Conservation (phyloP, 2,888 invertebrate species). For the Sinelater perroti region DNA sequence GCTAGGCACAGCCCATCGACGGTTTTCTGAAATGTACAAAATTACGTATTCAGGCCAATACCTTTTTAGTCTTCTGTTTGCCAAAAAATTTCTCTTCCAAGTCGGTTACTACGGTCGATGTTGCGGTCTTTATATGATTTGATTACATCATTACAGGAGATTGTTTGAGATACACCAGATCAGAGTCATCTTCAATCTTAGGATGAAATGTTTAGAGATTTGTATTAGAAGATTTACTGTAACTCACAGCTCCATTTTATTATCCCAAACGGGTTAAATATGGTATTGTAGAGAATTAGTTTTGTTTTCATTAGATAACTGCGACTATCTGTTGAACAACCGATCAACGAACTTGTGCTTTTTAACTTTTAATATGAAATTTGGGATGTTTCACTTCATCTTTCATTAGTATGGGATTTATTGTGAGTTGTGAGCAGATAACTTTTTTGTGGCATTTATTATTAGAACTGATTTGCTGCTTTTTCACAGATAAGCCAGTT, state of each 20-base stretch:
- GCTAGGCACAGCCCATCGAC: neutral
- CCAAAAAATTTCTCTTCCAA: neutral
- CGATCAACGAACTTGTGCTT: too few species aligned
- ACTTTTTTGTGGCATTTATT: too few species aligned
- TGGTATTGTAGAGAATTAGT: neutral
- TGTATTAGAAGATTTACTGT: neutral
- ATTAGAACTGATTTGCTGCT: too few species aligned
- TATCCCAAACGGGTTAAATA: neutral
- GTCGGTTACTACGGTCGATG: neutral
- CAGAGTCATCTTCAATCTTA: neutral
- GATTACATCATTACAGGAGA: conserved; percentile 1
- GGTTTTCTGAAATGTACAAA: conserved; percentile 5
- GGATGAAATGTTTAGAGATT: neutral
- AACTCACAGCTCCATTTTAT: neutral
- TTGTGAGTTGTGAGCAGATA: too few species aligned
- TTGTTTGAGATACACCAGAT: neutral
- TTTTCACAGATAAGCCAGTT: too few species aligned
- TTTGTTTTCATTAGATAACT: neutral
- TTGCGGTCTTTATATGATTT: conserved; percentile 1
- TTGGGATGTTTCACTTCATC: too few species aligned
- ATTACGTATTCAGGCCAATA: neutral
- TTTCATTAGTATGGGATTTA: too few species aligned
- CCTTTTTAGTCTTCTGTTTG: conserved; percentile 2
- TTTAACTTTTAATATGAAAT: too few species aligned
- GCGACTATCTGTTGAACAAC: neutral